phyloP scores from a whole-genome alignment of 2,113 vertebrate genomes.

The Otolemur garnettii region DNA sequence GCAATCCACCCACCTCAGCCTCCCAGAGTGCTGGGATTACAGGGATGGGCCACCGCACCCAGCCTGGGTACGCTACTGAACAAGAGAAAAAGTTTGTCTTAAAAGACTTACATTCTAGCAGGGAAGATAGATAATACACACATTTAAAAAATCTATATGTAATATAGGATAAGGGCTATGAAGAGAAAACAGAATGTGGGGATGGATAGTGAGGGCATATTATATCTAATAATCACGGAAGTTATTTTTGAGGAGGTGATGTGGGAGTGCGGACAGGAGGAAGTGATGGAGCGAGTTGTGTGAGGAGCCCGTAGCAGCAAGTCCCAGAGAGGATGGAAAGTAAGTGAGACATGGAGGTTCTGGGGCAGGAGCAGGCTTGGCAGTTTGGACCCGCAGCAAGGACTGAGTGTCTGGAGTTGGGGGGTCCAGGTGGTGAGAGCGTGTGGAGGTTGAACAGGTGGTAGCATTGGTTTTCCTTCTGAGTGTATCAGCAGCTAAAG shows the following conservation, averaged over 20 bases:
- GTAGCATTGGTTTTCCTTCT: background rate
- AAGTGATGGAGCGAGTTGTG: background rate
- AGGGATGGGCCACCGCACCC: too few relatives aligned
- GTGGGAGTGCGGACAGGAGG: background rate
- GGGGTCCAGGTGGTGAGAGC: background rate
- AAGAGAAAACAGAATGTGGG: background rate
- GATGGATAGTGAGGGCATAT: background rate
- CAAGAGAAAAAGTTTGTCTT: slow-evolving; percentile 31
- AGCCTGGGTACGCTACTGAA: background rate
- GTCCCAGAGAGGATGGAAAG: background rate
- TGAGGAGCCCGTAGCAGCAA: background rate
- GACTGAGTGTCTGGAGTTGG: background rate
- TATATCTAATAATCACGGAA: background rate
- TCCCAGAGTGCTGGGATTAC: too few relatives aligned
- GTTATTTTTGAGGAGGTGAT: background rate
- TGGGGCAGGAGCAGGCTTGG: background rate
- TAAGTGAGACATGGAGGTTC: background rate
- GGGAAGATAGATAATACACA: background rate
- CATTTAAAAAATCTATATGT: background rate
- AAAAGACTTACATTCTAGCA: background rate
- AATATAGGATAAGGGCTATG: background rate
- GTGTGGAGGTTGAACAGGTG: background rate
- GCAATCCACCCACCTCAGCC: too few relatives aligned
- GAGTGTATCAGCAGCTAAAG: background rate
- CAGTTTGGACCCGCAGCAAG: background rate